Evolutionary conservation across 1,140 invertebrate species (phyloP).

Genomic region (Leptopilina clavipes): DNA sequence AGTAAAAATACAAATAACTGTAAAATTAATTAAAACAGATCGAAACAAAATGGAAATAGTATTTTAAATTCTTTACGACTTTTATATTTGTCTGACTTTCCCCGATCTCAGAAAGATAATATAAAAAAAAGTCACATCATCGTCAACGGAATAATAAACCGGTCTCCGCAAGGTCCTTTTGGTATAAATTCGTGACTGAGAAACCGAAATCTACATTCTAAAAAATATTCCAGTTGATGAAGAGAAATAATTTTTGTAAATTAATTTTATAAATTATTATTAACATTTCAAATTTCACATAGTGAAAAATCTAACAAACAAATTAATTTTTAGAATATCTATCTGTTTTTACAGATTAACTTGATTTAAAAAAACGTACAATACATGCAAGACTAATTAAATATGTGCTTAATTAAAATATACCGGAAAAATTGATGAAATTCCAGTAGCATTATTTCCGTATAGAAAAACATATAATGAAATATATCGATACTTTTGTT

Average conservation of each 20-base stretch:
- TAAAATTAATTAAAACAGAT: no score
- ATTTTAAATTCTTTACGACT: no score
- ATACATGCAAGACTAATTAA: not conserved
- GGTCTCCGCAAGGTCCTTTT: slow-evolving; percentile 54
- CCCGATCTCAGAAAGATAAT: slow-evolving; percentile 47
- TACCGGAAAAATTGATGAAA: not conserved
- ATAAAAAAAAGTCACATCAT: slow-evolving; percentile 52
- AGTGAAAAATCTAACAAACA: no score
- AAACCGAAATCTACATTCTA: slow-evolving; percentile 15
- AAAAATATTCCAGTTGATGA: not conserved
- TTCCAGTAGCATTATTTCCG: not conserved
- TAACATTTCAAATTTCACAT: no score
- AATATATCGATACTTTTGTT: slow-evolving; percentile 8
- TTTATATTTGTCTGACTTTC: slow-evolving; percentile 44
- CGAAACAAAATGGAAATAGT: not conserved
- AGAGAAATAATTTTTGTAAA: no score
- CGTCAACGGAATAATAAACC: slow-evolving; percentile 53
- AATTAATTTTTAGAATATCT: no score
- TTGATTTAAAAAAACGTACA: no score
- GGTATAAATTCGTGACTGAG: slow-evolving; percentile 34
- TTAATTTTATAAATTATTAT: no score
- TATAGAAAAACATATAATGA: not conserved
- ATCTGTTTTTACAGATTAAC: no score
- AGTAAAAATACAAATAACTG: no score
- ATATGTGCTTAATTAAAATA: not conserved